These are phyloP conservation scores for Anaspis maculata DNA, from an alignment of 2,888 invertebrate species.

Conservation along the genomic window DNA sequence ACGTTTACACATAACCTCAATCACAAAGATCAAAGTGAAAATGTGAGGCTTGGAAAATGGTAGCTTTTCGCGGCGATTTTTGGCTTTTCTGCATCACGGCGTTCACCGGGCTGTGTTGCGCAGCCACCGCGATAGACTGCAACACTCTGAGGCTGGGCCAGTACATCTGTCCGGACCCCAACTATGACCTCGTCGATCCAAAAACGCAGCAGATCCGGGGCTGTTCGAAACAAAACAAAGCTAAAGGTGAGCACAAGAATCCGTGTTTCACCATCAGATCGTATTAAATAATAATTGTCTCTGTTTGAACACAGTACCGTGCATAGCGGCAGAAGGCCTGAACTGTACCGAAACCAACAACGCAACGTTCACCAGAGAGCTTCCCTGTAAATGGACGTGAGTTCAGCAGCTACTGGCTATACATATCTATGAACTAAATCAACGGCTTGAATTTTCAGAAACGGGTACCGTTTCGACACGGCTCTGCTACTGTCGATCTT, in stretches of 20 bases:
- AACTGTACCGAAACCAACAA: slow-evolving; percentile 73
- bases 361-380: slow-evolving; percentile 69
- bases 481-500: slow-evolving; percentile 91
- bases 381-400: slow-evolving; percentile 94
- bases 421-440: too few species aligned
- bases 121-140: too few species aligned
- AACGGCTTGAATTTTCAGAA: slow-evolving; percentile 48
- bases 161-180: slow-evolving; percentile 74
- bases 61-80: too few species aligned
- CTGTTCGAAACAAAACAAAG: slow-evolving; percentile 71
- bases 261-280: too few species aligned
- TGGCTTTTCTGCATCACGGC: too few species aligned
- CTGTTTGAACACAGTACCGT: slow-evolving; percentile 53
- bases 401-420: slow-evolving; percentile 37
- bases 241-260: too few species aligned
- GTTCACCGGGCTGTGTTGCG: too few species aligned
- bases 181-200: slow-evolving; percentile 68
- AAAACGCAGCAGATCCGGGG: slow-evolving; percentile 81
- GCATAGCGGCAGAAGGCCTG: slow-evolving; percentile 75
- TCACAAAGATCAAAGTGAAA: too few species aligned
- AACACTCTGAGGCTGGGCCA: slow-evolving; percentile 68
- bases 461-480: slow-evolving; percentile 89
- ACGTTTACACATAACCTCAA: too few species aligned
- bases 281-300: too few species aligned
- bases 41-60: too few species aligned